A percentile compares a stretch with the other conserved stretches of the same genome.
These are phyloP conservation scores for Leucoma salicis DNA, from an alignment of 2,888 invertebrate genomes.

Conservation along the genomic window DNA sequence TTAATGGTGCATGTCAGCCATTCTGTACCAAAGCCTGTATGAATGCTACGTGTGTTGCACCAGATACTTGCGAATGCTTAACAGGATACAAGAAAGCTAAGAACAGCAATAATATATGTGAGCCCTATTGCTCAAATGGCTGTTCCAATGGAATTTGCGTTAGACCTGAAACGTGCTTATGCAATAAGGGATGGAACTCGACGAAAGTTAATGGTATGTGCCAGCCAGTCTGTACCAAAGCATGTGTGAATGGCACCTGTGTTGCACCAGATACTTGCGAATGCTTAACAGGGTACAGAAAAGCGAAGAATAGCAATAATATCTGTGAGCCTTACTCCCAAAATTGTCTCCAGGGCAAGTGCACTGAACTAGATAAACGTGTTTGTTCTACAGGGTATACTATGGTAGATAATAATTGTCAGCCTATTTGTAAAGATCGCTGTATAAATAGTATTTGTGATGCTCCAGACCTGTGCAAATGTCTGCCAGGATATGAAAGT, in stretches of 20 bases:
- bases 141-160: constrained; percentile 16
- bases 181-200: constrained; percentile 10
- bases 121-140: constrained; percentile 9
- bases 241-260: constrained; percentile 8
- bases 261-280: constrained; percentile 15
- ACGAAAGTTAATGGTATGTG: not conserved
- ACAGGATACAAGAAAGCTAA: constrained; percentile 3
- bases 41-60: constrained; percentile 9
- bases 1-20: constrained; percentile 14
- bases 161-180: constrained; percentile 12
- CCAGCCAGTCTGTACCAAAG: constrained; percentile 10
- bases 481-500: constrained; percentile 42
- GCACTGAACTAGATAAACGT: constrained; percentile 14
- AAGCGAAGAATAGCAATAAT: not conserved
- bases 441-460: constrained; percentile 73
- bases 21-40: constrained; percentile 10
- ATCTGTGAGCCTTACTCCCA: constrained; percentile 15
- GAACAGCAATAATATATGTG: constrained; percentile 1
- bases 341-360: constrained; percentile 11
- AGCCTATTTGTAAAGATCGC: constrained; percentile 52
- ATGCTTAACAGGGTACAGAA: constrained; percentile 9
- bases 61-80: constrained; percentile 12
- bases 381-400: constrained; percentile 33
- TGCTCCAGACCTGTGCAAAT: constrained; percentile 70
- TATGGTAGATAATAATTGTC: constrained; percentile 16